A percentile compares a stretch with the other conserved stretches of the same genome.
Conservation (phyloP, 2,888 invertebrate genomes). For the Apodemia mormo region DNA sequence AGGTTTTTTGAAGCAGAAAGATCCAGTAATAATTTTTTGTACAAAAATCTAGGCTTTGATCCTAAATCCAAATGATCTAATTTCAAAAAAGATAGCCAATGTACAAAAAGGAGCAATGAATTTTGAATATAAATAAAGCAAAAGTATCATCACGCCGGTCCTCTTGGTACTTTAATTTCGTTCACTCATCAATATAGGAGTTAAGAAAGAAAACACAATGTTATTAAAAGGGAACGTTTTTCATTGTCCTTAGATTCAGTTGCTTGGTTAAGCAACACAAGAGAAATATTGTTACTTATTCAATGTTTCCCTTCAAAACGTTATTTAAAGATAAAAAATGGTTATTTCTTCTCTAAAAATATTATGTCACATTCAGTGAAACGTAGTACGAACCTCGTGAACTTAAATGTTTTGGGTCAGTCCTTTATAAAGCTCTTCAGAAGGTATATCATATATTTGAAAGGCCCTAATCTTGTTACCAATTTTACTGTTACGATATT, state of each 20-base stretch:
- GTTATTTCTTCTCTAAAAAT: conserved; percentile 13
- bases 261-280: background rate
- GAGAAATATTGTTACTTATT: conserved; percentile 7
- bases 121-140: no score
- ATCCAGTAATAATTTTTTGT: no score
- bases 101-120: no score
- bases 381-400: conserved; percentile 9
- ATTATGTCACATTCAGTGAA: conserved; percentile 16
- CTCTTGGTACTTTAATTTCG: no score
- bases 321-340: background rate
- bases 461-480: conserved; percentile 3
- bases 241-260: background rate
- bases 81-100: no score
- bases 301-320: background rate
- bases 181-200: background rate
- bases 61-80: no score
- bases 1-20: no score
- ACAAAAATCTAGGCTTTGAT: no score
- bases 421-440: conserved; percentile 15
- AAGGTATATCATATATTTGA: conserved; percentile 16
- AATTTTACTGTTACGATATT: background rate
- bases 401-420: conserved; percentile 18
- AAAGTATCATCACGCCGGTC: no score
- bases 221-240: conserved; percentile 1
- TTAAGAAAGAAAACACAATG: background rate